These are phyloP conservation scores for Pantherophis vulpinus DNA, from an alignment of 2,797 vertebrate species.

Conservation along the genomic window DNA sequence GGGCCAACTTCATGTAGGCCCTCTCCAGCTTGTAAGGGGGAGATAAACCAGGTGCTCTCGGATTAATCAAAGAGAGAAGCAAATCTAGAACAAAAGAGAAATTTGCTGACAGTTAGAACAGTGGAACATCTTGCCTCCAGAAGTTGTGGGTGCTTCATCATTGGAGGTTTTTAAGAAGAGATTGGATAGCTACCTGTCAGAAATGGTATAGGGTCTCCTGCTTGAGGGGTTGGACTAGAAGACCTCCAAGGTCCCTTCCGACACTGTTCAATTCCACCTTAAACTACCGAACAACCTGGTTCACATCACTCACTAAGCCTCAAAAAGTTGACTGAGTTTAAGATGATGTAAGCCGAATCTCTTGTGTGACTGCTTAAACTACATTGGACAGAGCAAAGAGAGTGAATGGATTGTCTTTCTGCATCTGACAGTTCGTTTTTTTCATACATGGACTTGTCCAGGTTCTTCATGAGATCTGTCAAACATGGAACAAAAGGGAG, in stretches of 20 bases:
- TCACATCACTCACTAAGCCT: neutral
- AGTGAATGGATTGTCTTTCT: neutral
- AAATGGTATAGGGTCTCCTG: neutral
- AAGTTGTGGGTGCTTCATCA: neutral
- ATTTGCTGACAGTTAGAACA: neutral
- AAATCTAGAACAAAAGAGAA: neutral
- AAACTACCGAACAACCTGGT: neutral
- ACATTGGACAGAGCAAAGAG: neutral
- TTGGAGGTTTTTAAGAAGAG: neutral
- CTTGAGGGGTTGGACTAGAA: neutral
- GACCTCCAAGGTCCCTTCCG: neutral
- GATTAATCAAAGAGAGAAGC: neutral
- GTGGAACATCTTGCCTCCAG: neutral
- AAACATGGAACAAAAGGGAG: neutral
- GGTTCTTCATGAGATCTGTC: neutral
- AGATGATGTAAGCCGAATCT: neutral
- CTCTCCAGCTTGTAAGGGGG: neutral
- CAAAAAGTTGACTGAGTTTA: neutral
- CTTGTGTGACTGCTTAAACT: neutral
- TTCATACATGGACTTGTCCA: neutral
- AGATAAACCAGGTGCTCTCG: neutral
- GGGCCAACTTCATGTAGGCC: neutral
- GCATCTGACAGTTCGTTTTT: neutral
- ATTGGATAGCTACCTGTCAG: neutral
- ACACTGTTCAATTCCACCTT: neutral